A percentile compares a stretch with the other conserved stretches of the same genome.
Evolutionary conservation across 2,888 invertebrate species (phyloP).

Genomic region (Drosophila quinaria): DNA sequence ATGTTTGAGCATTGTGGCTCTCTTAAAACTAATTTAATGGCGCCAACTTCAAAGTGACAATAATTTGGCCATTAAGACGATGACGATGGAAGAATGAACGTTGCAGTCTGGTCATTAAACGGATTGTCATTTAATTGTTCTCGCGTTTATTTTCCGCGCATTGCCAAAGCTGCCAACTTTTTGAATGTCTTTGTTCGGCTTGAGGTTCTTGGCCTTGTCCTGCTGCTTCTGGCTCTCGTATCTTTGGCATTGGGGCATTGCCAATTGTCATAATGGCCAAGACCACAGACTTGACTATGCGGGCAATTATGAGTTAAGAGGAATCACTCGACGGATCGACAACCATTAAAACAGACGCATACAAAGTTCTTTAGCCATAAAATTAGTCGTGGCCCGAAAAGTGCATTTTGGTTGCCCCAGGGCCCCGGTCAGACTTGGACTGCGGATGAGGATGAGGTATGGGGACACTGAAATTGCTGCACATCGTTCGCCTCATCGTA

Average conservation of each 20-base stretch:
- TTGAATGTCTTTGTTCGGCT: conserved; percentile 58
- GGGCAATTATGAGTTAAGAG: conserved; percentile 77
- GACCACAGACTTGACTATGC: conserved; percentile 50
- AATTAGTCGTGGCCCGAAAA: conserved; percentile 70
- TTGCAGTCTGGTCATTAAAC: conserved; percentile 62
- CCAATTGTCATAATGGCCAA: conserved; percentile 76
- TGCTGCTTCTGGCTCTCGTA: background rate
- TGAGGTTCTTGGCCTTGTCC: background rate
- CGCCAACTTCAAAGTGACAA: conserved; percentile 78
- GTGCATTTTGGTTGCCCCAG: conserved; percentile 47
- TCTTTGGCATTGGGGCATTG: conserved; percentile 52
- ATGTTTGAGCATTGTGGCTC: conserved; percentile 10
- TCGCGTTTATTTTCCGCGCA: conserved; percentile 60
- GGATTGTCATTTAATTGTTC: conserved; percentile 78
- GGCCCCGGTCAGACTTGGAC: background rate
- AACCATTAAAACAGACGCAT: conserved; percentile 67
- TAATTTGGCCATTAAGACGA: conserved; percentile 70
- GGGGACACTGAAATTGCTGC: conserved; percentile 52
- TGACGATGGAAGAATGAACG: background rate
- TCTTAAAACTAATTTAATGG: conserved; percentile 58
- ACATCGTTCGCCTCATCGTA: conserved; percentile 56
- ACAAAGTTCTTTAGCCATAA: conserved; percentile 69
- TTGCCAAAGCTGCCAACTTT: conserved; percentile 60
- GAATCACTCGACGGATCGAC: conserved; percentile 64
- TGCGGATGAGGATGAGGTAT: background rate